phyloP scores from a whole-genome alignment of 2,113 vertebrate species.

The Tapirus terrestris region DNA sequence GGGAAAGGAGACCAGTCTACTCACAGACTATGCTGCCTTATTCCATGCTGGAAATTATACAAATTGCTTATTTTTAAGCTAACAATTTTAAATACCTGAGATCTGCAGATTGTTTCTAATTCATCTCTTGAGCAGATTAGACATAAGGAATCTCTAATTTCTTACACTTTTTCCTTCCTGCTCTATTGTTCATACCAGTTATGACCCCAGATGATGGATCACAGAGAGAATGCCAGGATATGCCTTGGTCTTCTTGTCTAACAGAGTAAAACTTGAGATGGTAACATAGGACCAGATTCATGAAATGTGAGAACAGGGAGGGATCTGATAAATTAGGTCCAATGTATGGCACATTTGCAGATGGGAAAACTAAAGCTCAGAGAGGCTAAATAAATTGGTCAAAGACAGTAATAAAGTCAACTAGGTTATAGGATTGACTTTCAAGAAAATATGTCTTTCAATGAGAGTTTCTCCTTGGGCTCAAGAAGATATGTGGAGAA shows the following conservation, averaged over 20 bases:
- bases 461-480: not conserved
- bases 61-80: not conserved
- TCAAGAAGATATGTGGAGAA: not conserved
- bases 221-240: not conserved
- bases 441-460: not conserved
- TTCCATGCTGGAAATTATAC: not conserved
- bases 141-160: not conserved
- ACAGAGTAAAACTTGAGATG: not conserved
- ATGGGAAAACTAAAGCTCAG: not conserved
- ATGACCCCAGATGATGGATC: not conserved
- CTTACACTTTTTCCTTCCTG: not conserved
- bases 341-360: not conserved
- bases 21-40: not conserved
- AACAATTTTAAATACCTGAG: not conserved
- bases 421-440: not conserved
- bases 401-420: not conserved
- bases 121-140: not conserved
- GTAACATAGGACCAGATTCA: not conserved
- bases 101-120: not conserved
- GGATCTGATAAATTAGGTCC: not conserved
- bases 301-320: not conserved
- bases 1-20: not conserved
- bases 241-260: not conserved
- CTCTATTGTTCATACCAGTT: not conserved
- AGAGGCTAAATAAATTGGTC: not conserved